Base-by-base conservation (phyloP, 2,113 vertebrate species). In the Ptyas mucosa region DNA sequence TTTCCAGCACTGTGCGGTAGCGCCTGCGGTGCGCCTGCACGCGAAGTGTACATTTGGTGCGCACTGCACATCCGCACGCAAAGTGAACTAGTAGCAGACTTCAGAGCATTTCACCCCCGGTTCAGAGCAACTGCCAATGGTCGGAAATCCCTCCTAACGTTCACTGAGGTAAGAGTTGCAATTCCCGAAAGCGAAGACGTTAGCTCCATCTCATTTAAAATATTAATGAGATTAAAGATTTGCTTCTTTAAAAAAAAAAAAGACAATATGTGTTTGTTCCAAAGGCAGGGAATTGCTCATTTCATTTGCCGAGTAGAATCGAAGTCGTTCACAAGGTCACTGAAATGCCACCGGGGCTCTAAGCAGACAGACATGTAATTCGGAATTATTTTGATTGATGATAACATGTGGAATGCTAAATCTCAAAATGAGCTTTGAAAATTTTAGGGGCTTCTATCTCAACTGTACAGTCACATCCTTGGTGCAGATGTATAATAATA, bases 241-340 rank as follows among this genome's bases (percentile, higher is more conserved):
- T 46, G 43, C 85, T 85, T 8, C 26, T 43, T 85, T 1, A 1
- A 24, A 86, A 49, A 23, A 43, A 85, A 85, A 26, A 49, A 26
- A 9, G 26, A 11, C 15, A 55, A 52, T 53, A 15, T 88, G 15
- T 92, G 1, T 53, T 64, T 34, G 91, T 92, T 69, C 94, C 49
- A 4, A 20, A 20, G 21, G 14, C 11, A 0, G 39, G 91, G 54
- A 34, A 75, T 15, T 54, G 9, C 93, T 89, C 53, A 46, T 53
- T 93, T 95, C 89, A 91, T 94, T 95, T 94, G 89, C 86, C 92
- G 94, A 94, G 95, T 53, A 92, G 57, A 94, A 94, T 57, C 39
- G 95, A 96, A 95, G 94, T 96, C 96, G 95, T 94, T 93, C 95
- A 95, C 93, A 91, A 93, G 95, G 93, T 95, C 85, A 93, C 94